Evolutionary conservation across 2,113 vertebrate species (phyloP).

Genomic region (Trichomycterus rosablanca): DNA sequence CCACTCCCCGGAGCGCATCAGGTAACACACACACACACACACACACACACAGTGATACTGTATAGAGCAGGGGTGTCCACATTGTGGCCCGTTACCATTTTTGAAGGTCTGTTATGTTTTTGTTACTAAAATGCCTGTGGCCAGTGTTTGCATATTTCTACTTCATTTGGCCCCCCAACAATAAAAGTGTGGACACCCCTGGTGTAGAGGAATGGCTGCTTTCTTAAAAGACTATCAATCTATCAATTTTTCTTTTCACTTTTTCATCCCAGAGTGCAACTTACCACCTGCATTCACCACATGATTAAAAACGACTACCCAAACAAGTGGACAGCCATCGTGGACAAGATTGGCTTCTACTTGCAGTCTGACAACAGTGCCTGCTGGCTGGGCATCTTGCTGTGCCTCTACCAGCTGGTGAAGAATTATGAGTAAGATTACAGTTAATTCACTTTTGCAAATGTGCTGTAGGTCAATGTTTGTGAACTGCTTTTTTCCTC

Average conservation of each 20-base stretch:
- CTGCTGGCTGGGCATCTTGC: conserved; percentile 94
- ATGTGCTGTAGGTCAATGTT: too few relatives aligned
- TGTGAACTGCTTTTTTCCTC: too few relatives aligned
- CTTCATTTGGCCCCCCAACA: too few relatives aligned
- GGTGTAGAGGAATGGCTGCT: not conserved
- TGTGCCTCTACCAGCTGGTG: conserved; percentile 97
- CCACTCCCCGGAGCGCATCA: conserved; percentile 95
- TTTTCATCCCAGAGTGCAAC: conserved; percentile 80
- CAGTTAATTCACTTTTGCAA: not conserved
- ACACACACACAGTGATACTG: too few relatives aligned
- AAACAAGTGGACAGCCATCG: conserved; percentile 90
- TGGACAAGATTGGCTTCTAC: conserved; percentile 97
- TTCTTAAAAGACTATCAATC: not conserved
- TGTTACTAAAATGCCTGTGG: too few relatives aligned
- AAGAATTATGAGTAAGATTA: conserved; percentile 97
- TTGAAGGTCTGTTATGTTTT: not conserved
- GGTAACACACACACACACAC: too few relatives aligned
- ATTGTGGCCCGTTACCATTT: too few relatives aligned
- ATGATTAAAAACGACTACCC: conserved; percentile 99
- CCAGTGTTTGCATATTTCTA: too few relatives aligned
- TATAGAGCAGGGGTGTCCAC: too few relatives aligned
- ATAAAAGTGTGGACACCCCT: too few relatives aligned
- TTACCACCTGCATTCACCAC: conserved; percentile 97
- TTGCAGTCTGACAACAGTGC: conserved; percentile 93
- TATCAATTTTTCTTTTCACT: not conserved